Base-by-base conservation (phyloP, 2,113 vertebrate species). In the Albula glossodonta region DNA sequence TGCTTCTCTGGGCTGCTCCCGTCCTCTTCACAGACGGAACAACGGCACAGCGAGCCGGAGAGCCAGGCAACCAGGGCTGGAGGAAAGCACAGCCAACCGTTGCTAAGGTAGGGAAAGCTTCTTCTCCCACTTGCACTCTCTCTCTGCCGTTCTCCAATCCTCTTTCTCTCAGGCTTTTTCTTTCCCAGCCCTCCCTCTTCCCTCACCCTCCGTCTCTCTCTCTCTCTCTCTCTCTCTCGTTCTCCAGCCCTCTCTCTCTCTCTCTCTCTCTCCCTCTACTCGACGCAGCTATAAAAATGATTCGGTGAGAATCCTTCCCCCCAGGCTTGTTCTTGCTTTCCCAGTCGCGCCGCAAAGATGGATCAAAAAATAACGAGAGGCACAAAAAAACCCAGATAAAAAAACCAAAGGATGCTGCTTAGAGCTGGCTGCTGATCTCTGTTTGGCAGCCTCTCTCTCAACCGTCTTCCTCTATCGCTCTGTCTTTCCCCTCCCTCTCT, bases 51-150 rank as follows among this genome's bases (percentile, higher is more conserved):
- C 78, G 83, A 57, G 86, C 90, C 89, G 87, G 86, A 91, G 89
- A 92, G 93, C 91, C 91, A 92, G 91, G 92, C 57, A 60, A 66
- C 15, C 15, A 22, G 15, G 31, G 93, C 91, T 93, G 90, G 92
- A 93, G 91, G 92, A 88, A 22, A 89, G 87, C 91, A 90, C 88
- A 88, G 86, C 90, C 87, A 63, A 94, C 88, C 92, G 93, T 94
- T 88, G 89, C 91, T 91, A 91, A 86, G 84, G 82, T 84, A 87
- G 85, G 86, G 83, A 85, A 86, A 60, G 78, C 85, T 70, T n/a
- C 70, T 56, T 82, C 80, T 57, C 83, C 51, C 84, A 5, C 77
- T 31, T 41, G 31, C 31, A 41, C 31, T 41, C 31, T 41, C 31
- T 41, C 84, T 80, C 84, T 63, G 31, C 31, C 31, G 31, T 41